Base-by-base conservation (phyloP, 1,140 invertebrate genomes). In the Stegodyphus dumicola region DNA sequence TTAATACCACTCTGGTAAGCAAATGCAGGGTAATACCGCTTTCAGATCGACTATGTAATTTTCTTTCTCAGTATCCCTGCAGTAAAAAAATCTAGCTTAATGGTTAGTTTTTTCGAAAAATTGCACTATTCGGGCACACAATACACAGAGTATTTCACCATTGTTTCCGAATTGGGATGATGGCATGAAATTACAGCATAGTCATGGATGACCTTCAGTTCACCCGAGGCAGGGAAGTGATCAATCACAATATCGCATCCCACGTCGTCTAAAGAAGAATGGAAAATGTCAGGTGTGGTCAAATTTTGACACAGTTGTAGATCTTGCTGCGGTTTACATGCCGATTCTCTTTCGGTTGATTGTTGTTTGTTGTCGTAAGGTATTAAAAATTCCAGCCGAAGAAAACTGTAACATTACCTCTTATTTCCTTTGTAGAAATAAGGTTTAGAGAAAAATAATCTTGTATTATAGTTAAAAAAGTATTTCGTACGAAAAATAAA, bases 121-220 rank as follows among this genome's bases (percentile, higher is more conserved):
- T 33, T 33, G 33, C 33, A 33, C 33, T 33, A 33, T 33, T 33
- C 33, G 33, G 33, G 33, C 1, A 1, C 33, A 33, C 33, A 33
- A 33, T 33, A 33, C 33, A 33, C 33, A 33, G 33, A 33, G 33
- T 33, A 33, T 60, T 60, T 15, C 56, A 60, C 56, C 56, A 60
- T 60, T 60, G 56, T 60, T 15, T 15, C 15, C 56, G 33, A 33
- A 33, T 33, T 3, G 33, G 33, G 33, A 33, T 33, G 33, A 54
- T 6, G 69, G 33, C 33, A 66, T 80, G 67, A 80, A 80, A 80
- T 80, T 80, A 71, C 78, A 80, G 66, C 11, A 48, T 10, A 6
- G n/a, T 78, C 64, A 51, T 48, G 13, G 15, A 51, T 64, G 78
- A 80, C 78, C 78, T 80, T 75, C 73, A 7, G n/a, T 17, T n/a